A percentile compares a stretch with the other conserved stretches of the same genome.
phyloP scores from a whole-genome alignment of 2,113 vertebrate species.

The Acrocephalus kingi region DNA sequence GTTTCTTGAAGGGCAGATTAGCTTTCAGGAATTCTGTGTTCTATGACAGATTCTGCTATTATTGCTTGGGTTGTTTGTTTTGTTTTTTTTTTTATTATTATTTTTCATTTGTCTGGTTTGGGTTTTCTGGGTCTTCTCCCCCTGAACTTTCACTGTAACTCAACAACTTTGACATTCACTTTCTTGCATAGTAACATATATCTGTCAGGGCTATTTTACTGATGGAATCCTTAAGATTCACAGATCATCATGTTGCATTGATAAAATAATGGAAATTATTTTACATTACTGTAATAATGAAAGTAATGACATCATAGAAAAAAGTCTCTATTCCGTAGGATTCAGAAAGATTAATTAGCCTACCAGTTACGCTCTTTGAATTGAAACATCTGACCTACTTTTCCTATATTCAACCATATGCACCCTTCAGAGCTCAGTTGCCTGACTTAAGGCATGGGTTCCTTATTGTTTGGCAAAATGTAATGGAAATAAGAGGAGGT shows the following conservation, averaged over 20 bases:
- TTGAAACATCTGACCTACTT: neutral
- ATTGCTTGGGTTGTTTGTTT: neutral
- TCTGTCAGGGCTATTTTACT: neutral
- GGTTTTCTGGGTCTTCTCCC: rapidly evolving
- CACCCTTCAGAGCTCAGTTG: neutral
- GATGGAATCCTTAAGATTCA: neutral
- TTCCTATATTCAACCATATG: neutral
- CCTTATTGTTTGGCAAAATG: neutral
- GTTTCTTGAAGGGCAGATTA: neutral
- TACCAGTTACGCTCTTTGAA: neutral
- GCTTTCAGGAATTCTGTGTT: neutral
- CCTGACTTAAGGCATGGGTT: neutral
- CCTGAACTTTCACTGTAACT: neutral
- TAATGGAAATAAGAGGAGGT: neutral
- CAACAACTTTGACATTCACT: neutral
- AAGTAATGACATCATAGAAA: neutral
- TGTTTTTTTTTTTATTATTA: rapidly evolving
- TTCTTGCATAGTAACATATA: neutral
- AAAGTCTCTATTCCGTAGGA: neutral
- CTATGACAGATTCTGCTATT: neutral
- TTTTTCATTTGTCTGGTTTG: neutral
- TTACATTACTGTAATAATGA: neutral
- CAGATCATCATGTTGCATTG: neutral
- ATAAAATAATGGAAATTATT: neutral
- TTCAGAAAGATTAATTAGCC: neutral